Evolutionary conservation across 2,888 invertebrate genomes (phyloP).

Genomic region (Stratiomys singularior): DNA sequence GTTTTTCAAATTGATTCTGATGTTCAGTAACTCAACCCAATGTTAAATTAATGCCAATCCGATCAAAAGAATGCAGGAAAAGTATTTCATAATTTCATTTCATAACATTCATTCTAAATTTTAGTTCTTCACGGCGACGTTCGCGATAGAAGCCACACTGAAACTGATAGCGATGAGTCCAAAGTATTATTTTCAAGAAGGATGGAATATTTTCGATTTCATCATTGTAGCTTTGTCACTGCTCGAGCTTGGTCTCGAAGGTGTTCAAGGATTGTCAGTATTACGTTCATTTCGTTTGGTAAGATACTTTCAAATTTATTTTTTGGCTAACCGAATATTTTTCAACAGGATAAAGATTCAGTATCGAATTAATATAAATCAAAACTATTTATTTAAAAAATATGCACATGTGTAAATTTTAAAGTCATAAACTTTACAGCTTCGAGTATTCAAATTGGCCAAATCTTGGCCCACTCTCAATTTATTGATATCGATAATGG

Average conservation of each 20-base stretch:
- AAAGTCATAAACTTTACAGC: conserved; percentile 67
- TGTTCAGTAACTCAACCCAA: too few species aligned
- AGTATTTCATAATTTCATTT: too few species aligned
- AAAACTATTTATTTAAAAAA: not conserved
- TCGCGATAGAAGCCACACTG: conserved; percentile 92
- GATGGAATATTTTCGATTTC: conserved; percentile 99
- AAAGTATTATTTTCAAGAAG: conserved; percentile 96
- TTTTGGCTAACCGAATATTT: conserved; percentile 28
- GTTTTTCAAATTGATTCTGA: too few species aligned
- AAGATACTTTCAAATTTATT: conserved; percentile 64
- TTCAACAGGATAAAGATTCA: not conserved
- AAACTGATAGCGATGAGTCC: conserved; percentile 98
- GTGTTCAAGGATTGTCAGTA: conserved; percentile 95
- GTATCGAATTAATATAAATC: not conserved
- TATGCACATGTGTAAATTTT: not conserved
- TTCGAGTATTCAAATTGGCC: conserved; percentile 98
- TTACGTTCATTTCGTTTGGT: conserved; percentile 98
- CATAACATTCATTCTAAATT: too few species aligned
- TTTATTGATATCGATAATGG: conserved; percentile 98
- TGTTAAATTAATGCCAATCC: too few species aligned
- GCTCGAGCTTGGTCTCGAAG: conserved; percentile 91
- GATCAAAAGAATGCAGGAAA: too few species aligned
- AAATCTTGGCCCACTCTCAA: conserved; percentile 99
- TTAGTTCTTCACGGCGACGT: conserved; percentile 95
- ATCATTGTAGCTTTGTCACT: conserved; percentile 96